phyloP scores from a whole-genome alignment of 2,797 vertebrate species.

The Cossypha heuglini region DNA sequence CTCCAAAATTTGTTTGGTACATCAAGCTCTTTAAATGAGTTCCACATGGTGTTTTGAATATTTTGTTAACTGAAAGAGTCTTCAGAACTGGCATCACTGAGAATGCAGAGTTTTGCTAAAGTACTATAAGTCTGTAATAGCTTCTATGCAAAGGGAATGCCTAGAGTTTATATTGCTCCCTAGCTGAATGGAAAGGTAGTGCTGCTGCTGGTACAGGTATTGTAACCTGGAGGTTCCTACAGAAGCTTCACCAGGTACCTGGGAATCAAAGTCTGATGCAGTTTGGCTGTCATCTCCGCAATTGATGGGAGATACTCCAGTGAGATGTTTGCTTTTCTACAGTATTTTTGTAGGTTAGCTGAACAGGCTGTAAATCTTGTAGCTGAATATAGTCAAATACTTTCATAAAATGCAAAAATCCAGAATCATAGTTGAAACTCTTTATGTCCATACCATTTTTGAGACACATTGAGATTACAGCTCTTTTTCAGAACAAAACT shows the following conservation, averaged over 20 bases:
- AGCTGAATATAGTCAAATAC: neutral
- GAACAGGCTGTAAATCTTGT: neutral
- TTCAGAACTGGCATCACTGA: neutral
- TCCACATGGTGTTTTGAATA: neutral
- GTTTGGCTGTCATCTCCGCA: constrained; percentile 80
- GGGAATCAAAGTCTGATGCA: constrained; percentile 75
- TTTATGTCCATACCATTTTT: neutral
- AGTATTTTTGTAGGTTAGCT: constrained; percentile 50
- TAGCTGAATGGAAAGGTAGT: neutral
- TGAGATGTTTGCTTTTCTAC: constrained; percentile 81
- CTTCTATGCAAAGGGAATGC: neutral
- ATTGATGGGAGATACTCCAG: constrained; percentile 78
- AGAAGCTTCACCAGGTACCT: constrained; percentile 36
- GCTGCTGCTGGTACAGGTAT: neutral
- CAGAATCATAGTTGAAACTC: neutral
- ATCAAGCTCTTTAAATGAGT: neutral
- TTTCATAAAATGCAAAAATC: neutral
- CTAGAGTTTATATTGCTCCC: neutral
- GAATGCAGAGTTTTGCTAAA: neutral
- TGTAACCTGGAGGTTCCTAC: constrained; percentile 42
- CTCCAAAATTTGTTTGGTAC: neutral
- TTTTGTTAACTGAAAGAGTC: neutral
- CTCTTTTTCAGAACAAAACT: neutral
- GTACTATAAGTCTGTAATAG: neutral
- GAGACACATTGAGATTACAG: neutral